Percentiles rank a stretch among this genome's conserved stretches.
Evolutionary conservation across 2,113 vertebrate species (phyloP).

Genomic region (Capreolus pygargus): DNA sequence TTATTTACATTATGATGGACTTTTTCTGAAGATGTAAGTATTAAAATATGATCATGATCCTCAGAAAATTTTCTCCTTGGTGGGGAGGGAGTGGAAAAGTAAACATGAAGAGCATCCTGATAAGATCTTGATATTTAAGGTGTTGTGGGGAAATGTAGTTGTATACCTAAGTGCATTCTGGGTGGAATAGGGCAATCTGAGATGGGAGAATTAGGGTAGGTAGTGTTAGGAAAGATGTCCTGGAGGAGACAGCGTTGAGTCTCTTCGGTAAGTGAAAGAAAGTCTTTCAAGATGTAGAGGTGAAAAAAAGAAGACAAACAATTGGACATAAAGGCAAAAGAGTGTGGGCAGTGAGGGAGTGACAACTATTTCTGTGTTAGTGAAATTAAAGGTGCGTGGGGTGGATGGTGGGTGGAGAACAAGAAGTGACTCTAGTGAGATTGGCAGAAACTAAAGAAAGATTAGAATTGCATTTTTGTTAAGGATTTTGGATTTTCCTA

Average conservation of each 20-base stretch:
- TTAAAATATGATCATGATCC: background rate
- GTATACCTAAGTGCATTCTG: background rate
- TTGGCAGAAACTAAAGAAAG: background rate
- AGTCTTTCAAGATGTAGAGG: background rate
- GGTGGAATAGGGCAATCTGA: background rate
- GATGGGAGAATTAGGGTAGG: background rate
- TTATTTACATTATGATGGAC: background rate
- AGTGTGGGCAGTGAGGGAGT: background rate
- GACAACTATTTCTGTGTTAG: background rate
- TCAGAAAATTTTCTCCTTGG: background rate
- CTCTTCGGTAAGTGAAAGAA: background rate
- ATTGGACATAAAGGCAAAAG: background rate
- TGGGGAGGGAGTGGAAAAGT: background rate
- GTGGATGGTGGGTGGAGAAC: background rate
- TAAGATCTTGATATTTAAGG: background rate
- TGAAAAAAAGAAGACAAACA: background rate
- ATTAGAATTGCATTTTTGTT: background rate
- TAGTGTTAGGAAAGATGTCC: background rate
- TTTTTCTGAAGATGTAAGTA: background rate
- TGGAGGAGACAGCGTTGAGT: background rate
- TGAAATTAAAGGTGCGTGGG: background rate
- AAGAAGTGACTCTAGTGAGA: background rate
- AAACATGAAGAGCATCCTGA: background rate
- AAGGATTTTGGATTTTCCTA: background rate
- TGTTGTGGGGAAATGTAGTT: background rate